phyloP scores from a whole-genome alignment of 2,113 vertebrate genomes.

The Madoqua kirkii region DNA sequence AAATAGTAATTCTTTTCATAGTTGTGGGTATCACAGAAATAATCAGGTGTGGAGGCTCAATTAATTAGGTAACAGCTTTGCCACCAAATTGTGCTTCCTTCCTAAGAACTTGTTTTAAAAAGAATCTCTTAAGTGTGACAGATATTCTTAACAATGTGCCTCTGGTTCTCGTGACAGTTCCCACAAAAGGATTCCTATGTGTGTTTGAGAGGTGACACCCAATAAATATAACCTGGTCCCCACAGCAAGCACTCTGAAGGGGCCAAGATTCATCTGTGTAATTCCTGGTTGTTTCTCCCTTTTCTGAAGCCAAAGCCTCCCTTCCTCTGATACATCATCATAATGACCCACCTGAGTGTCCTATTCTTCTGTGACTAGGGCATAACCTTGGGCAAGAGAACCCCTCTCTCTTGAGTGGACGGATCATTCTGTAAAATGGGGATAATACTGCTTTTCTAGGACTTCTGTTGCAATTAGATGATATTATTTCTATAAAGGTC shows the following conservation, averaged over 20 bases:
- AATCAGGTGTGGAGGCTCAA: background rate
- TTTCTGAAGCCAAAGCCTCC: background rate
- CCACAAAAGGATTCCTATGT: background rate
- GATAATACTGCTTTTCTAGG: background rate
- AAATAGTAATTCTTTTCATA: slow-evolving; percentile 8
- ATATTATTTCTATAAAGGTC: background rate
- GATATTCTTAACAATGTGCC: background rate
- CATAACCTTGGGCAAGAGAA: background rate
- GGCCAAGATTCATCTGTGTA: background rate
- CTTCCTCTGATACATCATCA: background rate
- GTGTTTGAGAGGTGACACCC: background rate
- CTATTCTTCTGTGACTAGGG: background rate
- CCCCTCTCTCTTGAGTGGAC: background rate
- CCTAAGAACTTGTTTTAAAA: slow-evolving; percentile 31
- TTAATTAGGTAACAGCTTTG: background rate
- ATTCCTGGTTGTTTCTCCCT: background rate
- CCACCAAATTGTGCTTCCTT: background rate
- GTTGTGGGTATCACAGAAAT: background rate
- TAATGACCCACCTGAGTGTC: background rate
- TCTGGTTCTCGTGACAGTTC: background rate
- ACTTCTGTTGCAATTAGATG: background rate
- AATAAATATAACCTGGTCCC: background rate
- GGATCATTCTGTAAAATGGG: background rate
- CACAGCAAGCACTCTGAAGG: background rate
- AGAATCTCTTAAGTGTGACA: background rate